These are phyloP conservation scores for Synanthedon tipuliformis DNA, from an alignment of 2,888 invertebrate species.

Conservation along the genomic window DNA sequence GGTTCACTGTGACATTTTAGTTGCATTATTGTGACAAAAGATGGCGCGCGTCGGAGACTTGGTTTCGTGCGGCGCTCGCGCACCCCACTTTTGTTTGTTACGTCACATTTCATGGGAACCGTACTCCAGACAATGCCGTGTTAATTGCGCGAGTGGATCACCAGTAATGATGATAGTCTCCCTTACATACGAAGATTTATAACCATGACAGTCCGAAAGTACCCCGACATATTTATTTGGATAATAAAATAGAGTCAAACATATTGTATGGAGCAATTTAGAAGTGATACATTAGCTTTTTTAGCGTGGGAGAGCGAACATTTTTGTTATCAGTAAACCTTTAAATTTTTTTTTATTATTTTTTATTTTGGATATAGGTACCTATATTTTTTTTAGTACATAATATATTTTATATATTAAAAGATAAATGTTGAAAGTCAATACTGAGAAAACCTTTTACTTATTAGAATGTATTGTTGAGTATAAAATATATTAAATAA, in stretches of 20 bases:
- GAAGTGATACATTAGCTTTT: constrained; percentile 42
- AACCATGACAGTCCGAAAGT: constrained; percentile 47
- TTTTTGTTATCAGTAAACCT: too few species aligned
- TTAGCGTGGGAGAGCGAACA: constrained; percentile 41
- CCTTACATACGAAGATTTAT: constrained; percentile 46
- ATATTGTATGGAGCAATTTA: constrained; percentile 49
- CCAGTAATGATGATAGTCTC: constrained; percentile 49
- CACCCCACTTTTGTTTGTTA: constrained; percentile 14
- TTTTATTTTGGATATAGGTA: too few species aligned
- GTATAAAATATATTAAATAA: too few species aligned
- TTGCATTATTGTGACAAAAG: constrained; percentile 36
- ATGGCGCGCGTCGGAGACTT: constrained; percentile 31
- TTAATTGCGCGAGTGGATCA: constrained; percentile 64
- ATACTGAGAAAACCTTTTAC: too few species aligned
- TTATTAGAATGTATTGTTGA: too few species aligned
- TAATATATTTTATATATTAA: too few species aligned
- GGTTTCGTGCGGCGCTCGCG: constrained; percentile 38
- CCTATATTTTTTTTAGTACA: too few species aligned
- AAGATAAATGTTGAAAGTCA: too few species aligned
- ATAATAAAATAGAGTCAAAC: constrained; percentile 57
- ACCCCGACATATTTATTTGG: constrained; percentile 45
- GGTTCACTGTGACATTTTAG: constrained; percentile 41
- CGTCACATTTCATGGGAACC: constrained; percentile 62
- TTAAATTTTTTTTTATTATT: too few species aligned
- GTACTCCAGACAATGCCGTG: constrained; percentile 48